Conservation (phyloP, 1,140 invertebrate species). For the Parasteatoda tepidariorum region DNA sequence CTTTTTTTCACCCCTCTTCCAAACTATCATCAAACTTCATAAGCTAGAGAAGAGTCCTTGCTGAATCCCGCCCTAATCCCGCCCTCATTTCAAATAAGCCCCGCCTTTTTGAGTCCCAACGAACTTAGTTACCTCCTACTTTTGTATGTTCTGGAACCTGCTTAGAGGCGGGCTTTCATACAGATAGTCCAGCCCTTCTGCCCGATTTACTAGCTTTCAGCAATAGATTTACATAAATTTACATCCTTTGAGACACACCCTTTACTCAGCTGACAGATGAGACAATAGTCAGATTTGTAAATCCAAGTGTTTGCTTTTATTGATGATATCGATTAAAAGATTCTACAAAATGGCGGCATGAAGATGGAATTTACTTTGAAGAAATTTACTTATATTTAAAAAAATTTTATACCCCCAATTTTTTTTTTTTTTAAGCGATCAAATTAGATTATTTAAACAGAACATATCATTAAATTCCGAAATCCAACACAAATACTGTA, state of each 20-base stretch:
- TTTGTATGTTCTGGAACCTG: background rate
- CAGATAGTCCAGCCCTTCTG: constrained; percentile 16
- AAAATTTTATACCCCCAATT: background rate
- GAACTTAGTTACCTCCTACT: background rate
- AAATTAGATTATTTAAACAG: too few relatives aligned
- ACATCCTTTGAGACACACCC: constrained; percentile 43
- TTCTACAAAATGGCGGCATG: constrained; percentile 5
- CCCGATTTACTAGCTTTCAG: background rate
- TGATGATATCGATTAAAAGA: constrained; percentile 36
- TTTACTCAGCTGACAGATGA: constrained; percentile 41
- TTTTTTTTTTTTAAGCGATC: too few relatives aligned
- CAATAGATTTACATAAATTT: constrained; percentile 60
- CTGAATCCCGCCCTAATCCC: background rate
- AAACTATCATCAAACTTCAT: constrained; percentile 51
- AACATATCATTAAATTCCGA: too few relatives aligned
- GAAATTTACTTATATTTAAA: too few relatives aligned
- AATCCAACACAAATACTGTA: too few relatives aligned
- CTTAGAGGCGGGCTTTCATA: background rate
- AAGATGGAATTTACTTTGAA: too few relatives aligned
- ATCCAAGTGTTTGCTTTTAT: constrained; percentile 10
- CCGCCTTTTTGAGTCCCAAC: background rate
- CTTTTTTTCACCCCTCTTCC: constrained; percentile 45
- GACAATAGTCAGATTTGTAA: constrained; percentile 42
- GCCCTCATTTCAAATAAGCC: background rate
- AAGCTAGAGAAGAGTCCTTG: background rate